These are phyloP conservation scores for Dasyornis broadbenti DNA, from an alignment of 2,113 vertebrate genomes.

Conservation along the genomic window DNA sequence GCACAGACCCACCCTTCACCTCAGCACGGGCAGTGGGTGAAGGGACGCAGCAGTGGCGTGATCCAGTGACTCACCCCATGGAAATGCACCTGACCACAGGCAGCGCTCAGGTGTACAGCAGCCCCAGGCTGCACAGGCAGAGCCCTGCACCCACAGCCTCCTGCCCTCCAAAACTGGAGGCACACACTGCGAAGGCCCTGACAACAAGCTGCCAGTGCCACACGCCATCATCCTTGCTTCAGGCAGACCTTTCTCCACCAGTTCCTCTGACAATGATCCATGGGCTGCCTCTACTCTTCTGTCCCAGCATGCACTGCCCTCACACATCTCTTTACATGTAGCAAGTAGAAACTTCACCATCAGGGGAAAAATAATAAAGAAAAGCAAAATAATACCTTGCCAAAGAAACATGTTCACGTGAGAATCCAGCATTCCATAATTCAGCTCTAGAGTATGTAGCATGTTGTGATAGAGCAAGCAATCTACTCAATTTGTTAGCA, in stretches of 20 bases:
- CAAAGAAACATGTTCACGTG: not conserved
- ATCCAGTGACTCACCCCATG: not conserved
- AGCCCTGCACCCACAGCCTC: not conserved
- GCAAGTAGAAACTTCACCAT: accelerated
- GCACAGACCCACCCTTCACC: not conserved
- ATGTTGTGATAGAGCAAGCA: not conserved
- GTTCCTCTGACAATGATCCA: accelerated
- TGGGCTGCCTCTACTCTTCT: not conserved
- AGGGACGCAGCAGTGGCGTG: not conserved
- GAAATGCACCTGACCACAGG: accelerated
- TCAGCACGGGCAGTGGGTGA: not conserved
- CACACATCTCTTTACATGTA: accelerated
- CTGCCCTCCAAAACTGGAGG: not conserved
- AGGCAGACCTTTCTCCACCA: not conserved
- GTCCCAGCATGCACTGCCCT: not conserved
- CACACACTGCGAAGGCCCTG: not conserved
- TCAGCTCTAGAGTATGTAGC: not conserved
- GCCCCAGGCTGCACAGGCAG: not conserved
- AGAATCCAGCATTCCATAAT: not conserved
- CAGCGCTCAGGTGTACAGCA: not conserved
- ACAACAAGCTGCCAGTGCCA: not conserved
- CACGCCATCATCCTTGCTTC: accelerated
- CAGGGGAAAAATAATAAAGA: not conserved
- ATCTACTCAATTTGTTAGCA: not conserved
- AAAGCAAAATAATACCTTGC: not conserved